These are phyloP conservation scores for Gallinago nigripennis DNA, from an alignment of 2,797 vertebrate genomes.

Conservation along the genomic window DNA sequence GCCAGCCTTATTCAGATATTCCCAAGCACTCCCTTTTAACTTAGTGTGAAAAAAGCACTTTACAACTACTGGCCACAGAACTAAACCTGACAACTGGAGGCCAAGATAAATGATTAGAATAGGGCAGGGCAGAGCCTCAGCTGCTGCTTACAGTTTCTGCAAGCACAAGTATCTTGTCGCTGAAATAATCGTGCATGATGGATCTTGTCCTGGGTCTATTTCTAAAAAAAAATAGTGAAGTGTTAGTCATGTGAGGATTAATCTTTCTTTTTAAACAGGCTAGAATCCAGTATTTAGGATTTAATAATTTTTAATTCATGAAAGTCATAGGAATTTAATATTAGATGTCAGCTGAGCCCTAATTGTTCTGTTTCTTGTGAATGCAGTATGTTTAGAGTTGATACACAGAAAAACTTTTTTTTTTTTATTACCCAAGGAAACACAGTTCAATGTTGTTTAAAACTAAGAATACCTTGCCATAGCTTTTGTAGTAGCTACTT, in stretches of 20 bases:
- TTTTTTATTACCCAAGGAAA: neutral
- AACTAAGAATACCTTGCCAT: neutral
- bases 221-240: neutral
- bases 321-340: neutral
- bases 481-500: neutral
- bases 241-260: neutral
- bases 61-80: neutral
- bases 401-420: neutral
- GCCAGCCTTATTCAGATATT: slow-evolving; percentile 36
- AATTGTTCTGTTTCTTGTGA: neutral
- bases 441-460: neutral
- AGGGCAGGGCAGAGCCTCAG: slow-evolving; percentile 15
- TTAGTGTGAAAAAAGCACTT: slow-evolving; percentile 26
- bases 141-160: slow-evolving; percentile 4
- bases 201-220: slow-evolving; percentile 4
- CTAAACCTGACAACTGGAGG: slow-evolving; percentile 19
- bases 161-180: neutral
- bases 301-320: neutral
- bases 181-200: neutral
- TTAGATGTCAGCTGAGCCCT: neutral
- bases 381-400: neutral
- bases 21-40: slow-evolving; percentile 31
- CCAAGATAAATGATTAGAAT: slow-evolving; percentile 17
- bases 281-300: neutral
- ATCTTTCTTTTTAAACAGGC: neutral